Conservation (phyloP, 2,797 vertebrate species). For the Hirundo rustica region DNA sequence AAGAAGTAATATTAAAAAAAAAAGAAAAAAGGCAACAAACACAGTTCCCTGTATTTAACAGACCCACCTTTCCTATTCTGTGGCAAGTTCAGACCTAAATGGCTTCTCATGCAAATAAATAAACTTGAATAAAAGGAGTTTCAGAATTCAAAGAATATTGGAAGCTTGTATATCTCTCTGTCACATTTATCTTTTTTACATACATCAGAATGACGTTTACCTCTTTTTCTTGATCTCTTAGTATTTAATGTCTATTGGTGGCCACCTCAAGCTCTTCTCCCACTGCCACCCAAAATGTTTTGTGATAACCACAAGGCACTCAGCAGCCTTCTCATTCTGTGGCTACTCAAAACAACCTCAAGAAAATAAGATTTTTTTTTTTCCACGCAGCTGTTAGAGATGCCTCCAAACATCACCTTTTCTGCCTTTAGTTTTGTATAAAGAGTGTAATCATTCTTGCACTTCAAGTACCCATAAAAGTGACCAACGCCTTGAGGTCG, state of each 20-base stretch:
- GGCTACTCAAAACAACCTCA: background rate
- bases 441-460: background rate
- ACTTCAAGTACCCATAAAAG: background rate
- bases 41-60: background rate
- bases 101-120: background rate
- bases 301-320: background rate
- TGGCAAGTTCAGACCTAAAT: background rate
- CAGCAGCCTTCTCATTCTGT: background rate
- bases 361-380: background rate
- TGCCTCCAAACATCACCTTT: background rate
- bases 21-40: background rate
- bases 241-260: background rate
- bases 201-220: background rate
- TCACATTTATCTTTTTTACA: background rate
- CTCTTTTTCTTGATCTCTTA: background rate
- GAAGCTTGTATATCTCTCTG: background rate
- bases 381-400: background rate
- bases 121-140: background rate
- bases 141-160: background rate
- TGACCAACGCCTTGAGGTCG: background rate
- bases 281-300: background rate
- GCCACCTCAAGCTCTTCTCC: background rate
- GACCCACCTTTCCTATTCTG: background rate
- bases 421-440: background rate
- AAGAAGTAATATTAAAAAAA: background rate